Evolutionary conservation across 2,888 invertebrate genomes (phyloP).

Genomic region (Carabus problematicus): DNA sequence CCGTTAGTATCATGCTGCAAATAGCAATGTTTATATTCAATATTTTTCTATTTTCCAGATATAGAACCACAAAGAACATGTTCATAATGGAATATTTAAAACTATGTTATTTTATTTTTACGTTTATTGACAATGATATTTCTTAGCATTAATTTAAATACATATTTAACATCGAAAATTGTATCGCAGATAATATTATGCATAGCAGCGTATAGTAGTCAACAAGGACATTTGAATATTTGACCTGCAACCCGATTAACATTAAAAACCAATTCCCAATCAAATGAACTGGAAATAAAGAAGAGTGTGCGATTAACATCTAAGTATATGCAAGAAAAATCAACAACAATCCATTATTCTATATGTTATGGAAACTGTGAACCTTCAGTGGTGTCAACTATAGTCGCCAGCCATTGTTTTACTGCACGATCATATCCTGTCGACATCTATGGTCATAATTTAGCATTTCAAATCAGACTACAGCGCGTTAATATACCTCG

Average conservation of each 20-base stretch:
- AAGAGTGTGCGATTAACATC: slow-evolving; percentile 3
- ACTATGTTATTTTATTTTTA: too few species aligned
- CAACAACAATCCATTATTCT: slow-evolving; percentile 14
- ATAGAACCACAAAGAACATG: too few species aligned
- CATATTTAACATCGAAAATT: too few species aligned
- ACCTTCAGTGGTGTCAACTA: slow-evolving; percentile 9
- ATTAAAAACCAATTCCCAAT: slow-evolving; percentile 26
- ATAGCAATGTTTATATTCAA: too few species aligned
- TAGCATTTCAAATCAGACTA: slow-evolving; percentile 33
- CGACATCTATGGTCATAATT: slow-evolving; percentile 23
- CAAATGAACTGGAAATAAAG: slow-evolving; percentile 13
- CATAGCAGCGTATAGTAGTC: too few species aligned
- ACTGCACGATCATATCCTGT: slow-evolving; percentile 27
- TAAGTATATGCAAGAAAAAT: background rate
- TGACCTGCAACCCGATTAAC: slow-evolving; percentile 5
- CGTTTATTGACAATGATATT: too few species aligned
- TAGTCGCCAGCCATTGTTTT: slow-evolving; percentile 20
- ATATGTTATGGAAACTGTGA: slow-evolving; percentile 11
- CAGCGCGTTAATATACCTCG: slow-evolving; percentile 4
- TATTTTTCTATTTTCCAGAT: too few species aligned
- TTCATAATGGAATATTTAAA: too few species aligned
- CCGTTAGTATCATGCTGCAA: too few species aligned
- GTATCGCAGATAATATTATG: too few species aligned
- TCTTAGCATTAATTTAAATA: too few species aligned
- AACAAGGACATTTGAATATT: too few species aligned